Evolutionary conservation across 1,140 invertebrate genomes (phyloP).

Genomic region (Trinorchestia longiramus): DNA sequence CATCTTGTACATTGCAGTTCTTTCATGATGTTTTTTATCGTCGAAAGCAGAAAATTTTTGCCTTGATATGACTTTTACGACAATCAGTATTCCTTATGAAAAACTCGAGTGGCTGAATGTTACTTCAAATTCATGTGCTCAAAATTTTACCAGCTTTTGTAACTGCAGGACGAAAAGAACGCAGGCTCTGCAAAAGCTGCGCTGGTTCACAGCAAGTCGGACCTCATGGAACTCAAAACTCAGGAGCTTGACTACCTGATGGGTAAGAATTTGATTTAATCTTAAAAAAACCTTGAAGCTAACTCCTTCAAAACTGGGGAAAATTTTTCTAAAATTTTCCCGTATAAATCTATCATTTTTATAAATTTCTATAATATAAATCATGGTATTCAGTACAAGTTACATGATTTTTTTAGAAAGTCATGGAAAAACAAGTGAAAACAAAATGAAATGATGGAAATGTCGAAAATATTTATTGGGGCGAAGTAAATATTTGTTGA

Average conservation of each 20-base stretch:
- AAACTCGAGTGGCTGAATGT: too few species aligned
- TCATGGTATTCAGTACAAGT: neutral
- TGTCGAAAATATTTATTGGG: neutral
- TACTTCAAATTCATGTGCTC: too few species aligned
- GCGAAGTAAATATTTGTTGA: neutral
- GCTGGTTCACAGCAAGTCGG: constrained; percentile 76
- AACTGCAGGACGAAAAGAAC: neutral
- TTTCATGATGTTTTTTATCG: too few species aligned
- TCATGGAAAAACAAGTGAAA: neutral
- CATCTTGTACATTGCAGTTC: too few species aligned
- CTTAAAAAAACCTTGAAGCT: neutral
- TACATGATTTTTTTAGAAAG: neutral
- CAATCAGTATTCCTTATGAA: too few species aligned
- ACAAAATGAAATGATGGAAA: neutral
- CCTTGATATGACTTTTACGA: too few species aligned
- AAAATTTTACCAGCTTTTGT: neutral
- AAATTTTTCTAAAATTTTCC: neutral
- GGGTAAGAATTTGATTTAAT: constrained; percentile 38
- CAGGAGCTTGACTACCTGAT: constrained; percentile 71
- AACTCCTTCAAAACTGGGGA: neutral
- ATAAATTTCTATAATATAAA: neutral
- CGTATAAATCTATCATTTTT: neutral
- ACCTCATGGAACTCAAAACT: constrained; percentile 74
- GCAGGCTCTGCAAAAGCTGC: constrained; percentile 59
- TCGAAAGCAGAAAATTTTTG: too few species aligned